phyloP scores from a whole-genome alignment of 2,797 vertebrate species.

The Enteromius trimaculatus region DNA sequence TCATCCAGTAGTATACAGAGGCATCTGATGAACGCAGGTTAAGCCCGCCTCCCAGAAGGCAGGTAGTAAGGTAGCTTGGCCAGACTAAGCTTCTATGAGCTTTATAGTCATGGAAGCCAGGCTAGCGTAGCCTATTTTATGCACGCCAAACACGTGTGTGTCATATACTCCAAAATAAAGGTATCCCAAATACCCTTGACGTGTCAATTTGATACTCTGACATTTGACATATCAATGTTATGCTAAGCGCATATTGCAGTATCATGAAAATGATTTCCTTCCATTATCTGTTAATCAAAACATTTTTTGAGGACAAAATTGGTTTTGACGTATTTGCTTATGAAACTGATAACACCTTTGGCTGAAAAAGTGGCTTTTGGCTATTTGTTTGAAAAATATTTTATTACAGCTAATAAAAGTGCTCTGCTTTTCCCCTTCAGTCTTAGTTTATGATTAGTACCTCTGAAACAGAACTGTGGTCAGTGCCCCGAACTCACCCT shows the following conservation, averaged over 20 bases:
- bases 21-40: no score
- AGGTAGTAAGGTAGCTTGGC: no score
- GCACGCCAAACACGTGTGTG: no score
- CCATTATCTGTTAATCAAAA: background rate
- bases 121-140: no score
- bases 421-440: constrained; percentile 47
- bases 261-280: constrained; percentile 13
- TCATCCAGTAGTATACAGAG: no score
- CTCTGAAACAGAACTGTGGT: constrained; percentile 53
- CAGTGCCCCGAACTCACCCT: constrained; percentile 58
- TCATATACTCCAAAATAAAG: no score
- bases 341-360: constrained; percentile 54
- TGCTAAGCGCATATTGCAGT: background rate
- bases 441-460: constrained; percentile 57
- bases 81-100: no score
- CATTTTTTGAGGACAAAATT: constrained; percentile 11
- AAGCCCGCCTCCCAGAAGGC: no score
- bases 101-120: no score
- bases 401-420: constrained; percentile 62
- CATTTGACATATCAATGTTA: background rate
- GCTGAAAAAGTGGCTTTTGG: constrained; percentile 36
- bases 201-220: background rate
- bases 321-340: constrained; percentile 46
- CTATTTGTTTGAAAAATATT: constrained; percentile 57
- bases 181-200: background rate